Evolutionary conservation across 2,113 vertebrate genomes (phyloP), one percentile per base, ranked within the genome.

Genomic region (Pomatostomus ruficeps): DNA sequence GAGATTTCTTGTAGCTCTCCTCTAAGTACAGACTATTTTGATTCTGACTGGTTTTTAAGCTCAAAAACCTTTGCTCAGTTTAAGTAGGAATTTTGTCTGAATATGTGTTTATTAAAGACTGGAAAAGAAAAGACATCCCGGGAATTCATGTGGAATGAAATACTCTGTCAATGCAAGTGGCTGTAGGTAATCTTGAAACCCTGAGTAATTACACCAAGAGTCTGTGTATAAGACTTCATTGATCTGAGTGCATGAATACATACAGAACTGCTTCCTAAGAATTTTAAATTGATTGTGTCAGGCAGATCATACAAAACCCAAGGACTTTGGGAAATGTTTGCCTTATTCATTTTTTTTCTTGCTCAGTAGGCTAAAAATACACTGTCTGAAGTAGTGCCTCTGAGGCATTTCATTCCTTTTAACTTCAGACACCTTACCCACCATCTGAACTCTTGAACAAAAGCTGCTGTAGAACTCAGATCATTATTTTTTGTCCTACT

Each of bases 71-170:
- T 91, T 81, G 12, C 36, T 85, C 25, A 78, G 59, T 93, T 92
- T 40, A 95, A 89, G 28, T 24, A 86, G n/a, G 58, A 93, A 43
- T 95, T 95, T 94, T 82, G 58, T 82, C 73, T 93, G 70, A 65
- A 57, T 91, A 73, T n/a, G 46, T 17, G 38, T 76, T 92, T 87
- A 91, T 79, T 89, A 68, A 95, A 88, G 45, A 62, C 54, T 66
- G 22, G 33, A 45, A 81, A 86, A 80, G 20, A 71, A 84, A 89
- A 82, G 46, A 76, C 58, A 43, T 76, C 55, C 12, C 13, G 11
- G 54, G 87, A 93, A 94, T 79, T 76, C n/a, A 36, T 36, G n/a
- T 80, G 66, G 29, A 85, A 68, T 66, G 68, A 95, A 89, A 62
- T 80, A 36, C 7, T 24, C 33, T 66, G 22, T 76, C 51, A 76